A percentile compares a stretch with the other conserved stretches of the same genome.
Evolutionary conservation across 2,888 invertebrate species (phyloP).

Genomic region (Drosophila setosimentum): DNA sequence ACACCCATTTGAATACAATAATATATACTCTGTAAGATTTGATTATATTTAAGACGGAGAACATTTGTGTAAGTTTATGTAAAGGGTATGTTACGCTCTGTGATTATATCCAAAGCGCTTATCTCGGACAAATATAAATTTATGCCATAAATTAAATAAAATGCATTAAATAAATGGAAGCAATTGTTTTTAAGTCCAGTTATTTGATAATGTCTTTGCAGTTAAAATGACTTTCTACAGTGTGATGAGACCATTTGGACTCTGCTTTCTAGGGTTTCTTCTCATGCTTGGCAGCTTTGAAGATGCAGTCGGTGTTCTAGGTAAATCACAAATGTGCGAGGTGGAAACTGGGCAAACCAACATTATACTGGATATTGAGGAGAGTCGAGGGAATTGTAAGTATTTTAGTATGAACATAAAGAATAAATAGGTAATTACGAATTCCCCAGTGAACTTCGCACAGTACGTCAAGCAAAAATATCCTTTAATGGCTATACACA

Average conservation of each 20-base stretch:
- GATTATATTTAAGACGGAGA: neutral
- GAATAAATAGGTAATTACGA: neutral
- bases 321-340: slow-evolving; percentile 88
- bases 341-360: slow-evolving; percentile 95
- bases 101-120: neutral
- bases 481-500: slow-evolving; percentile 16
- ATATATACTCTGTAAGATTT: neutral
- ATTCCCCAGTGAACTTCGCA: neutral
- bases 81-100: neutral
- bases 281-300: slow-evolving; percentile 68
- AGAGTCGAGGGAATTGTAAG: slow-evolving; percentile 94
- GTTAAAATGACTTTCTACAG: slow-evolving; percentile 49
- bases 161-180: neutral
- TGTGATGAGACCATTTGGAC: slow-evolving; percentile 41
- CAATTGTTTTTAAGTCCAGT: neutral
- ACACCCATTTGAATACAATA: neutral
- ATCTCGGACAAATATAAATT: neutral
- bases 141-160: neutral
- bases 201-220: slow-evolving; percentile 23
- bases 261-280: slow-evolving; percentile 55
- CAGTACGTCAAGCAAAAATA: neutral
- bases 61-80: neutral
- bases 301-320: slow-evolving; percentile 77
- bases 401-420: slow-evolving; percentile 69
- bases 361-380: slow-evolving; percentile 95